Evolutionary conservation across 1,140 invertebrate genomes (phyloP), one percentile per base, ranked within the genome.

Genomic region (Calephelis virginiensis): DNA sequence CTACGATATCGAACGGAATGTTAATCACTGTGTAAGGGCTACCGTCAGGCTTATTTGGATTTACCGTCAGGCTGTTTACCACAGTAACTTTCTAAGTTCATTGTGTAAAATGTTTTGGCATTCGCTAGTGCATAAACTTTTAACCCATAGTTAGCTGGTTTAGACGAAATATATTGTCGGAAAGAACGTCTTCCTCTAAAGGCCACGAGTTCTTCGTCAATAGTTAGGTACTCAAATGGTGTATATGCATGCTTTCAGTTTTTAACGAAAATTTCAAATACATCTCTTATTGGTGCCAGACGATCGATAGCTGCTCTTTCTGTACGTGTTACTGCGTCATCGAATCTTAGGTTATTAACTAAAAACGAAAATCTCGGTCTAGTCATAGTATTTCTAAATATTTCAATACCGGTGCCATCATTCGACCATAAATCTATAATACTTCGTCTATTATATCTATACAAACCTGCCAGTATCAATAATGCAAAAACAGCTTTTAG

Each of bases 111-210:
- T 13, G 77, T 67, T 70, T 77, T 78, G 7, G 77, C 59, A 68
- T 86, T 76, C 0, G 73, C 73, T 53, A 82, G 66, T 8, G 75
- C 66, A 68, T 69, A 81, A 40, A 82, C 75, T 80, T 92, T 92
- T 37, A 92, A 78, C 90, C 75, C 91, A 92, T 73, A n/a, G n/a
- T 92, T 92, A 47, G 74, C 79, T 1, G 92, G 91, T 81, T 93
- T 92, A 50, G 78, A 79, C 5, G 86, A 85, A 28, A 93, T 91
- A 71, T 91, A 92, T 61, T 85, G 75, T 49, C 78, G 72, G 68
- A 92, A 92, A 14, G 10, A 14, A 65, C 83, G 87, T 53, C 77
- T 67, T 17, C 88, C 89, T 50, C 78, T 61, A 70, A 87, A 91
- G 45, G 70, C 64, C 12, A 81, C 66, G 8, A 92, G 64, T 71